Conservation (phyloP, 2,888 invertebrate species). For the Rhingia rostrata region DNA sequence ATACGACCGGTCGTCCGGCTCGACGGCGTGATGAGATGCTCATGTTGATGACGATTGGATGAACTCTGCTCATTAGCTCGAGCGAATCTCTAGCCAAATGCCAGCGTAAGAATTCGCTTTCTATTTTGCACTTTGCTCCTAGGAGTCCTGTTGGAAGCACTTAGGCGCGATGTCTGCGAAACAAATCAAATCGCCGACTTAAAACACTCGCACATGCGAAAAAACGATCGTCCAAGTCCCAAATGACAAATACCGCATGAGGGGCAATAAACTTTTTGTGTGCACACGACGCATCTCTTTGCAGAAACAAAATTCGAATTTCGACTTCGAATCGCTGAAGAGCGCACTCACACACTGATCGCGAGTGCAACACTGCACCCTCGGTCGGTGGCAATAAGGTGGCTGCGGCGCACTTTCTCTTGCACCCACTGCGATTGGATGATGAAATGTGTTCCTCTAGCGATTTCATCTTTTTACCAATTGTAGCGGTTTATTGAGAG, state of each 20-base stretch:
- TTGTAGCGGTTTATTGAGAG: constrained; percentile 1
- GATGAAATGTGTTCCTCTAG: constrained; percentile 16
- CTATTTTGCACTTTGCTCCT: constrained; percentile 9
- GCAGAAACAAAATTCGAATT: constrained; percentile 9
- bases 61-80: constrained; percentile 26
- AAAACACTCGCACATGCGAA: constrained; percentile 8
- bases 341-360: not conserved
- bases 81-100: constrained; percentile 26
- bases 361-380: constrained; percentile 11
- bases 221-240: constrained; percentile 29
- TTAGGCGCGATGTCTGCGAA: constrained; percentile 42
- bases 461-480: constrained; percentile 14
- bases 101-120: constrained; percentile 2
- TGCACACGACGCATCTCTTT: not conserved
- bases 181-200: constrained; percentile 51
- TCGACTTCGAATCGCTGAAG: not conserved
- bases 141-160: constrained; percentile 47
- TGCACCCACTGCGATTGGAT: constrained; percentile 1
- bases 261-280: constrained; percentile 43
- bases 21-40: not conserved
- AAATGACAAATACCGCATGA: constrained; percentile 50
- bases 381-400: constrained; percentile 11
- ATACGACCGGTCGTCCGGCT: constrained; percentile 45
- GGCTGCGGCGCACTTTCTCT: not conserved
- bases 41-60: constrained; percentile 37